Evolutionary conservation across 2,888 invertebrate species (phyloP).

Genomic region (Agrotis ipsilon): DNA sequence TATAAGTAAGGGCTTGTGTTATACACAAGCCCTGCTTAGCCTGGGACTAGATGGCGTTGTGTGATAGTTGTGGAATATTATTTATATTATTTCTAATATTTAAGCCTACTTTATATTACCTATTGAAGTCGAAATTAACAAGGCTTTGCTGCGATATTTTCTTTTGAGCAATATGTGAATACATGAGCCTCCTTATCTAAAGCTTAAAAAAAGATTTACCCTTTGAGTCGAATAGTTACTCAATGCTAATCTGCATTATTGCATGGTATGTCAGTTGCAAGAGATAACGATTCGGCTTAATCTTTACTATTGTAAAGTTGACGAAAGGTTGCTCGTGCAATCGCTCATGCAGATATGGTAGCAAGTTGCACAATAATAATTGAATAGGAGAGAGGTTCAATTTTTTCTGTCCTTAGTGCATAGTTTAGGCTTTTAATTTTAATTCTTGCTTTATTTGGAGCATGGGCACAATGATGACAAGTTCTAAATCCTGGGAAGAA

Average conservation of each 20-base stretch:
- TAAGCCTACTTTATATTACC: too few relatives aligned
- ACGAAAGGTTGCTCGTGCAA: slow-evolving; percentile 15
- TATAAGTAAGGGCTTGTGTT: too few relatives aligned
- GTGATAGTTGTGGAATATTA: too few relatives aligned
- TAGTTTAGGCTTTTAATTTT: neutral
- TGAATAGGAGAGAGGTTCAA: neutral
- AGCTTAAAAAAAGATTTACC: slow-evolving; percentile 33
- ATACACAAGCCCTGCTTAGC: too few relatives aligned
- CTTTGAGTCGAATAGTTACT: slow-evolving; percentile 22
- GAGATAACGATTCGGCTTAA: slow-evolving; percentile 28
- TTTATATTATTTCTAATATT: neutral
- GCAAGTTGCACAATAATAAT: neutral
- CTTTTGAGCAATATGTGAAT: neutral
- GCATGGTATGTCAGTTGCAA: slow-evolving; percentile 30
- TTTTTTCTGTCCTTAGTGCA: neutral
- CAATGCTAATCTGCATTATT: slow-evolving; percentile 29
- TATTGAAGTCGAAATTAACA: neutral
- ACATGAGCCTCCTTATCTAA: neutral
- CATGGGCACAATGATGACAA: too few relatives aligned
- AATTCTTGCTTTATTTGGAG: too few relatives aligned
- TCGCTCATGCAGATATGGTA: slow-evolving; percentile 3
- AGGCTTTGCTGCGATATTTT: neutral
- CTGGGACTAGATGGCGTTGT: too few relatives aligned
- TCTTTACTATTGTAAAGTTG: slow-evolving; percentile 20
- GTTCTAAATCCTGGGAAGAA: too few relatives aligned